Evolutionary conservation across 2,113 vertebrate species (phyloP), one percentile per base, ranked within the genome.

Genomic region (Anseranas semipalmata): DNA sequence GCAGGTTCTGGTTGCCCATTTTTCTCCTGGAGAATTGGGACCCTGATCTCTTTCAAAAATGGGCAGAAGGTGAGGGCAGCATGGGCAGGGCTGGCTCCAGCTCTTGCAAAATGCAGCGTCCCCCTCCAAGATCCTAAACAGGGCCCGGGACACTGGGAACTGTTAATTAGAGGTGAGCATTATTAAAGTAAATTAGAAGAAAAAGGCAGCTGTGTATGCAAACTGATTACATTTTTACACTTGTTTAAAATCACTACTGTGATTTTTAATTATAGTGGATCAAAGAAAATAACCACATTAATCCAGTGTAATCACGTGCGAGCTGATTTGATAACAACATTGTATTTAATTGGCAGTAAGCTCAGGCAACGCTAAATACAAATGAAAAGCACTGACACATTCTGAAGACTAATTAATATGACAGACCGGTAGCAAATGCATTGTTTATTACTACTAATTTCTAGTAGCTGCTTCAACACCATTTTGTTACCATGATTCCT

Each of bases 391-490:
- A 77, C 94, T 85, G 74, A 48, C 96, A 93, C 43, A 93, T 88
- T 88, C 87, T 84, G 94, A 97, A 68, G 81, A 90, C 71, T 92
- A 95, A 85, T 95, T 96, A 96, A 95, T 96, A 94, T 91, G 93
- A 96, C 79, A 90, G 96, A 35, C 60, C 63, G 22, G 82, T 91
- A 96, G 91, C 82, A 94, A 97, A 96, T 90, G 48, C 91, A 77
- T 97, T 97, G 95, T 97, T 97, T 92, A 90, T 96, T 95, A 81
- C 63, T 88, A 83, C 89, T 93, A 95, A 94, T 95, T 97, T 97
- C 80, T 96, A 97, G 81, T 90, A 81, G 63, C 95, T 96, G 91
- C 85, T 91, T 96, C 93, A 94, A 92, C 88, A 93, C 85, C 58
- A 83, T 96, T 97, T 97, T 95, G 41, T 90, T 83, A 59, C 92